phyloP scores from a whole-genome alignment of 2,888 invertebrate genomes.

The Drosophila ustulata region DNA sequence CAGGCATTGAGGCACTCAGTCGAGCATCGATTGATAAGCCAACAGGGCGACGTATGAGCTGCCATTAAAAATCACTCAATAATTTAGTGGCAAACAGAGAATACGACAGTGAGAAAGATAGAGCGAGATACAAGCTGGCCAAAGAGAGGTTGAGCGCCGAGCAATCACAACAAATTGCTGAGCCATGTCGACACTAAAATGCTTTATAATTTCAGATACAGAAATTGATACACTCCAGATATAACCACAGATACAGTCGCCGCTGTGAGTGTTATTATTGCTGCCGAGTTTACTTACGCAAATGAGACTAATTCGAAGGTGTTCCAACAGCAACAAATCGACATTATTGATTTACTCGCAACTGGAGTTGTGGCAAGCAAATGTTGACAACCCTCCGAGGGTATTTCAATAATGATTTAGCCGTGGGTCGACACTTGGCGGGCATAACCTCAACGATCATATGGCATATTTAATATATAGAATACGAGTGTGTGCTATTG shows the following conservation, averaged over 20 bases:
- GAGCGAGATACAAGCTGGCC: neutral
- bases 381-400: slow-evolving; percentile 7
- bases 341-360: slow-evolving; percentile 37
- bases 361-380: slow-evolving; percentile 1
- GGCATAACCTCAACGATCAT: slow-evolving; percentile 24
- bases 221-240: slow-evolving; percentile 5
- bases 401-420: slow-evolving; percentile 13
- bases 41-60: slow-evolving; percentile 38
- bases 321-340: slow-evolving; percentile 26
- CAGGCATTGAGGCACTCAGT: slow-evolving; percentile 2
- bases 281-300: slow-evolving; percentile 52
- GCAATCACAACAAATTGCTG: slow-evolving; percentile 41
- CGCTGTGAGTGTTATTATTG: slow-evolving; percentile 31
- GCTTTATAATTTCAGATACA: slow-evolving; percentile 40
- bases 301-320: slow-evolving; percentile 57
- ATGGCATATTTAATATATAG: neutral
- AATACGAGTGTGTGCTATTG: slow-evolving; percentile 14
- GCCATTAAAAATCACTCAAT: slow-evolving; percentile 62
- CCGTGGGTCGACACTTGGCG: neutral
- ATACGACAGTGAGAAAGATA: neutral
- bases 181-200: slow-evolving; percentile 40
- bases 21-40: slow-evolving; percentile 55
- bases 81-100: slow-evolving; percentile 52
- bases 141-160: neutral
- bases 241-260: slow-evolving; percentile 10